Percentiles rank a stretch among this genome's conserved stretches.
Evolutionary conservation across 2,888 invertebrate genomes (phyloP).

Genomic region (Pyrgus malvae): DNA sequence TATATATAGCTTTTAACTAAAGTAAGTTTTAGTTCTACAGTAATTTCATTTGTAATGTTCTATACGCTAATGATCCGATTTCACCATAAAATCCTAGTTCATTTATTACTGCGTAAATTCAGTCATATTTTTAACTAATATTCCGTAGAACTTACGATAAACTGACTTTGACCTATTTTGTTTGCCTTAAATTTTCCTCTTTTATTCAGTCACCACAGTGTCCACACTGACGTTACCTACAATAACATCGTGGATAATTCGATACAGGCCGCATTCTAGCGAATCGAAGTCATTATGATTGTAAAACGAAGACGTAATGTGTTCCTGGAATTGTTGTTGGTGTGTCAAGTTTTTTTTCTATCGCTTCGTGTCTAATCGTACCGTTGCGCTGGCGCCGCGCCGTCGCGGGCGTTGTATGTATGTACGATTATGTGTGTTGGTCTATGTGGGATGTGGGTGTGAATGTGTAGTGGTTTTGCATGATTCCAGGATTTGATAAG

Average conservation of each 20-base stretch:
- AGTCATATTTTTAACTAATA: too few species aligned
- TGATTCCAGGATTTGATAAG: not conserved
- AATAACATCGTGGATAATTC: conserved; percentile 5
- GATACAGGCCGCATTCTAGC: conserved; percentile 16
- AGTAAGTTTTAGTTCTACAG: too few species aligned
- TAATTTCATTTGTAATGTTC: too few species aligned
- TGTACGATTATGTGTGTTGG: too few species aligned
- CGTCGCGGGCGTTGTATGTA: not conserved
- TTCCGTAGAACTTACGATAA: too few species aligned
- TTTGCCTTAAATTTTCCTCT: conserved; percentile 1
- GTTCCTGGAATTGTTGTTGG: conserved; percentile 9
- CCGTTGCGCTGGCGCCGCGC: conserved; percentile 2
- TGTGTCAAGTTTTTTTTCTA: conserved; percentile 2
- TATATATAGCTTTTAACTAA: too few species aligned
- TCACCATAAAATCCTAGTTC: too few species aligned
- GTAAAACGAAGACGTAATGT: conserved; percentile 1
- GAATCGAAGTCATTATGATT: conserved; percentile 20
- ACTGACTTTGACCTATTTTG: not conserved
- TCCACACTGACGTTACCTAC: not conserved
- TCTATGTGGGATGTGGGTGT: too few species aligned
- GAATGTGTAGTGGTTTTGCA: not conserved
- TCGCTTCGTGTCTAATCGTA: conserved; percentile 12
- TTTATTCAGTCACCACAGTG: not conserved
- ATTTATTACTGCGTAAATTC: too few species aligned
- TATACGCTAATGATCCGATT: too few species aligned